Conservation (phyloP, 2,113 vertebrate genomes). For the Scomber japonicus region DNA sequence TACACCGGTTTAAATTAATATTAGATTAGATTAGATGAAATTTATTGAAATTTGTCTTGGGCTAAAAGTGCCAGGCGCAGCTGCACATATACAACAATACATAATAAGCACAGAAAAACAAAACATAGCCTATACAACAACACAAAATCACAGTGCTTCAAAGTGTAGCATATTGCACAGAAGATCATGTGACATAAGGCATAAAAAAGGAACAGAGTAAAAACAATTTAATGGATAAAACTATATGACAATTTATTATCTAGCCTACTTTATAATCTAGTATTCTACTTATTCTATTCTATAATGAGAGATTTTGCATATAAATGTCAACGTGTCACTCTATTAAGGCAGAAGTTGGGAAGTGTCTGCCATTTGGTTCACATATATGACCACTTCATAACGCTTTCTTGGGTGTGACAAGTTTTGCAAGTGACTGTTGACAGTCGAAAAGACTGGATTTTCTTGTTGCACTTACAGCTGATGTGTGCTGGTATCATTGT, state of each 20-base stretch:
- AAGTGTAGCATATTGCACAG: no score
- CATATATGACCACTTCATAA: not conserved
- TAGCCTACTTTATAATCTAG: not conserved
- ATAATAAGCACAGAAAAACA: no score
- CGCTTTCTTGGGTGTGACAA: conserved; percentile 55
- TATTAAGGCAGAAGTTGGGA: not conserved
- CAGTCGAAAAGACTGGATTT: conserved; percentile 74
- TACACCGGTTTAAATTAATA: not conserved
- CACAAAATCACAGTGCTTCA: no score
- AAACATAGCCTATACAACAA: no score
- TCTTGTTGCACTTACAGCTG: conserved; percentile 62
- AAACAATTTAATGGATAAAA: no score
- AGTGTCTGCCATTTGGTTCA: not conserved
- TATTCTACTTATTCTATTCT: not conserved
- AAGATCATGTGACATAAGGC: no score
- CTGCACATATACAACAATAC: no score
- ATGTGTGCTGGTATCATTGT: not conserved
- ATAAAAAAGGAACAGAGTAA: no score
- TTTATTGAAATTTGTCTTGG: no score
- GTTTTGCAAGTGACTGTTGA: conserved; percentile 11
- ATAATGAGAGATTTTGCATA: not conserved
- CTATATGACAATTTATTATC: no score
- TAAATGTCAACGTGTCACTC: not conserved
- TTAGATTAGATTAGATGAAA: not conserved
- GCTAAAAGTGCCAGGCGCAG: no score